These are phyloP conservation scores for Hyposmocoma kahamanoa DNA, from an alignment of 1,140 invertebrate genomes.

Conservation along the genomic window DNA sequence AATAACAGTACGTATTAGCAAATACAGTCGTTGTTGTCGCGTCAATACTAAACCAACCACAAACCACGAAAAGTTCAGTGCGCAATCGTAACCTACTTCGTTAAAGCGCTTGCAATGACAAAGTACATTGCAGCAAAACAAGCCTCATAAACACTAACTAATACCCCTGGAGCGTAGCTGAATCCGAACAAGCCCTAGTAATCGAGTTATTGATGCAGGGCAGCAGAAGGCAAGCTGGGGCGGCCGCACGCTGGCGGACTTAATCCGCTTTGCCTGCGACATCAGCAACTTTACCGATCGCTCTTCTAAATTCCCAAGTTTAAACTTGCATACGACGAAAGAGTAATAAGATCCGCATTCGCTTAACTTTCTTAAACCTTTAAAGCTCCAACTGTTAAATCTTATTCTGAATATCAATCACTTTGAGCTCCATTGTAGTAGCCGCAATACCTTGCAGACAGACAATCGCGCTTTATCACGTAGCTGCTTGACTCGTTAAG, in stretches of 20 bases:
- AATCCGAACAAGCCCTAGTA: conserved; percentile 20
- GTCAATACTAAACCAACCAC: too few relatives aligned
- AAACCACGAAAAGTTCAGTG: too few relatives aligned
- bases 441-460: too few relatives aligned
- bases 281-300: conserved; percentile 47
- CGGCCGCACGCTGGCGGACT: conserved; percentile 1
- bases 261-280: conserved; percentile 44
- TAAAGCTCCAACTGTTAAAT: conserved; percentile 4
- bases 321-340: conserved; percentile 43
- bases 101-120: too few relatives aligned
- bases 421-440: conserved; percentile 1
- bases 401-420: neutral
- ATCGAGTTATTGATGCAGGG: conserved; percentile 33
- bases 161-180: conserved; percentile 2
- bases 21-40: too few relatives aligned
- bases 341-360: conserved; percentile 42
- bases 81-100: too few relatives aligned
- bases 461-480: too few relatives aligned
- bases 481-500: too few relatives aligned
- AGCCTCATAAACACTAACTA: neutral
- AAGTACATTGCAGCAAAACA: too few relatives aligned
- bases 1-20: too few relatives aligned
- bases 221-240: neutral
- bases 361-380: conserved; percentile 27
- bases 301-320: conserved; percentile 40